Percentiles rank a stretch among this genome's conserved stretches.
These are phyloP conservation scores for Peromyscus californicus DNA, from an alignment of 2,113 vertebrate genomes.

Conservation along the genomic window DNA sequence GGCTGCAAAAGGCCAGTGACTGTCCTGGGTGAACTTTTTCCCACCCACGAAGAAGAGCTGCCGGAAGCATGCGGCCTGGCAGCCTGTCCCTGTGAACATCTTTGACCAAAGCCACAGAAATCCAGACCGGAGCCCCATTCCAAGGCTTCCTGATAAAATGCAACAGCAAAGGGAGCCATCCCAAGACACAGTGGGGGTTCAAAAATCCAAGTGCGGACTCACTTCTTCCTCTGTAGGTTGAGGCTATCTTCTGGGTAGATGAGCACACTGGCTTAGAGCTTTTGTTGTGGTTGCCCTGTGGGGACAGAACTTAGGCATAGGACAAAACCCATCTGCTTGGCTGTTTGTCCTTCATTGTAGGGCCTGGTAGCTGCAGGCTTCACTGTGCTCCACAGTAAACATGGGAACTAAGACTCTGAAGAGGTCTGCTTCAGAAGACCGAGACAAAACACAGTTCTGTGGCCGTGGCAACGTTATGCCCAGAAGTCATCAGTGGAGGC, in stretches of 20 bases:
- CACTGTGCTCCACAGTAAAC: background rate
- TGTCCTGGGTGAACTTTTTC: background rate
- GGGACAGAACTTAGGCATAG: background rate
- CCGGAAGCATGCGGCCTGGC: background rate
- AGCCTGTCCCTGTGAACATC: background rate
- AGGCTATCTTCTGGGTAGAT: background rate
- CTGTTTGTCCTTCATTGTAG: background rate
- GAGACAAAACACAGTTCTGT: background rate
- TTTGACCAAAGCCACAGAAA: conserved; percentile 12
- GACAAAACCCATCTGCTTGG: background rate
- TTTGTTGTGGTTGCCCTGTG: background rate
- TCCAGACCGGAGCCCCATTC: conserved; percentile 59
- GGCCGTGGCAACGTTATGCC: background rate
- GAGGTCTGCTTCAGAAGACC: background rate
- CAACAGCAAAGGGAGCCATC: conserved; percentile 61
- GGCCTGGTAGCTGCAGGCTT: background rate
- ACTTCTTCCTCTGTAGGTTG: background rate
- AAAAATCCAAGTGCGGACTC: background rate
- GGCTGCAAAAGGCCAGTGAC: background rate
- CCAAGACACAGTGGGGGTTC: background rate
- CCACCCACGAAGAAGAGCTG: conserved; percentile 16
- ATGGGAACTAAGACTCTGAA: background rate
- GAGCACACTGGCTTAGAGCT: background rate
- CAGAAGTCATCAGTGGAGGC: background rate
- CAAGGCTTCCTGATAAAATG: conserved; percentile 58